Base-by-base conservation (phyloP, 2,113 vertebrate genomes). In the Dicerorhinus sumatrensis region DNA sequence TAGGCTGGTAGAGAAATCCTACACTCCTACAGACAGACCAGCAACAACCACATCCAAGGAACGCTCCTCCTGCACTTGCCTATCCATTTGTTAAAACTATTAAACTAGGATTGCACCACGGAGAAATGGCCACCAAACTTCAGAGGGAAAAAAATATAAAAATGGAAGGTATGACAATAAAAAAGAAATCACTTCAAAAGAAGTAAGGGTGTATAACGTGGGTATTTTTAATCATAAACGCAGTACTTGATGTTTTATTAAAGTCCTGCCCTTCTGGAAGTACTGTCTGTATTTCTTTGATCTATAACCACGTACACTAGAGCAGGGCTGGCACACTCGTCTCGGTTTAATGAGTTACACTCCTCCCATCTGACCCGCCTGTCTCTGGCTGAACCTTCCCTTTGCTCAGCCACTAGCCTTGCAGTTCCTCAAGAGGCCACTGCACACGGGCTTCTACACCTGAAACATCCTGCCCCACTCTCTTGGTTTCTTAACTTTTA, bases 181-280 rank as follows among this genome's bases (percentile, higher is more conserved):
- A 27, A 51, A 81, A 69, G 67, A 72, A 92, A 31, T 62, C 79
- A 80, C 67, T 88, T 96, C 36, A 84, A 94, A 94, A 70, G 75
- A 36, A 86, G 77, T 8, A 6, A 27, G 58, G 46, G 70, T 76
- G 1, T 25, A 18, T 1, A 51, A 25, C 0, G 4, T 8, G 72
- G 21, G 88, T 16, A 70, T 67, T 69, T 67, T 75, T 73, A 87
- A 77, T 42, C 13, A 63, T 6, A 23, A 67, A 67, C 46, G 36
- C 42, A 48, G 79, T 2, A 33, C 31, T 2, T n/a, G 48, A 14
- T 25, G 29, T 82, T 79, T 91, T 20, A 51, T 11, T 51, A 31
- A 63, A 69, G 69, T 13, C 82, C 46, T 80, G 54, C 21, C 33
- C 58, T 75, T 84, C 69, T 56, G 67, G 65, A 92, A 93, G 69